phyloP scores from a whole-genome alignment of 2,113 vertebrate genomes.

The Oryzias javanicus region DNA sequence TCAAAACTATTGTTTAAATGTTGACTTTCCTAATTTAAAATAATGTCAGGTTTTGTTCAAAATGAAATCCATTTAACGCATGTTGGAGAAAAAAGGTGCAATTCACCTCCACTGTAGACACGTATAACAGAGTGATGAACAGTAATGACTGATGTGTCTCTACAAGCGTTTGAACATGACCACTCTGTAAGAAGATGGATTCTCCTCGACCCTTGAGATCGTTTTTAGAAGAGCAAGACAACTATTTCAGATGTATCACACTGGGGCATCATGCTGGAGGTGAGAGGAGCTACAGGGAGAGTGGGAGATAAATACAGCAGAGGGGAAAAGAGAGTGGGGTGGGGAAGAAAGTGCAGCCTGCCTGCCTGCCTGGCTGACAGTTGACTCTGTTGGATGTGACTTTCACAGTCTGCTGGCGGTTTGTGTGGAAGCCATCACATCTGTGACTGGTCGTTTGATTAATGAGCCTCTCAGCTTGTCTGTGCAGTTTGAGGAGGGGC shows the following conservation, averaged over 20 bases:
- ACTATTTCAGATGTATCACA: constrained; percentile 68
- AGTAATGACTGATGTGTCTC: constrained; percentile 56
- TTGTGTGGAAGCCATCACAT: constrained; percentile 94
- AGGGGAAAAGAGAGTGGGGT: constrained; percentile 26
- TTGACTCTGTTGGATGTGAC: constrained; percentile 90
- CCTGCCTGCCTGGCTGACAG: constrained; percentile 81
- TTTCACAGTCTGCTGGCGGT: constrained; percentile 97
- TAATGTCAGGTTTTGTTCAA: constrained; percentile 3
- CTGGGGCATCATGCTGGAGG: constrained; percentile 53
- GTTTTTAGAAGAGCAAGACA: constrained; percentile 66
- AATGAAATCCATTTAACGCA: not conserved
- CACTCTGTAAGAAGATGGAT: constrained; percentile 61
- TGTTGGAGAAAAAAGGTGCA: constrained; percentile 11
- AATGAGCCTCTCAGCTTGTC: constrained; percentile 96
- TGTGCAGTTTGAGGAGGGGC: constrained; percentile 87
- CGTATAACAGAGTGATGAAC: constrained; percentile 3
- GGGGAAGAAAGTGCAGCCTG: constrained; percentile 59
- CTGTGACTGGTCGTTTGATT: constrained; percentile 94
- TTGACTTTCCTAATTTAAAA: constrained; percentile 3
- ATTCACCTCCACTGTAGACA: constrained; percentile 19
- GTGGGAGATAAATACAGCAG: constrained; percentile 65
- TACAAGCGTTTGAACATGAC: constrained; percentile 60
- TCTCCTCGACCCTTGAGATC: constrained; percentile 51
- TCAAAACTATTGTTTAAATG: not conserved
- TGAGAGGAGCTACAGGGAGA: constrained; percentile 56